Evolutionary conservation across 2,113 vertebrate genomes (phyloP).

Genomic region (Paracanthobrama guichenoti): DNA sequence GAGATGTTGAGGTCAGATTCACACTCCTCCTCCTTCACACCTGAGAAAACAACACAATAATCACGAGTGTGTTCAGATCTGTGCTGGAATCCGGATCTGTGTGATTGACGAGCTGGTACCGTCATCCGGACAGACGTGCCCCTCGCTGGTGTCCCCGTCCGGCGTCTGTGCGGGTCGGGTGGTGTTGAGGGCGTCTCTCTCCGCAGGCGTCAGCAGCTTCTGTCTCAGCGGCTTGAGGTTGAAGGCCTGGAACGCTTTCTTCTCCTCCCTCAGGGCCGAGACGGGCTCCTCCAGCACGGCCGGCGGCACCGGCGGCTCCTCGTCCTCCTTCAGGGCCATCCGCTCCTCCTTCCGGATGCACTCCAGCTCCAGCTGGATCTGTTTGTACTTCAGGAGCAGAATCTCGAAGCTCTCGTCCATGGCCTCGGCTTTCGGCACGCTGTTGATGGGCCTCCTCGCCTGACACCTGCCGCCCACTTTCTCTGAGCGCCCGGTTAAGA

Average conservation of each 20-base stretch:
- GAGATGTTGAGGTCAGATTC: conserved; percentile 45
- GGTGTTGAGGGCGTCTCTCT: conserved; percentile 79
- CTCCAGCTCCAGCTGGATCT: conserved; percentile 96
- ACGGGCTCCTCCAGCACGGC: not conserved
- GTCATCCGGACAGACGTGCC: not conserved
- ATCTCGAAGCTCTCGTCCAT: conserved; percentile 96
- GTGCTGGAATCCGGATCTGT: too few species aligned
- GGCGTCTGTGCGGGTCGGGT: conserved; percentile 54
- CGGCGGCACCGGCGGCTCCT: conserved; percentile 64
- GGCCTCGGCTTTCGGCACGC: conserved; percentile 77
- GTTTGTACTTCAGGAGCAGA: conserved; percentile 92
- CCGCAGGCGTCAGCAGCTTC: conserved; percentile 82
- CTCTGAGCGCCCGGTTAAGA: conserved; percentile 81
- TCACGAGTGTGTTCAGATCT: too few species aligned
- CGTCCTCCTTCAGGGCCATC: conserved; percentile 80
- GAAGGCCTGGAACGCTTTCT: conserved; percentile 91
- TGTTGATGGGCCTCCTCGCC: conserved; percentile 77
- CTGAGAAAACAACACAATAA: not conserved
- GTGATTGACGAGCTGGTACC: too few species aligned
- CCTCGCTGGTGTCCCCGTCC: not conserved
- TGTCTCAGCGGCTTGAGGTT: conserved; percentile 92
- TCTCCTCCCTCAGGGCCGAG: conserved; percentile 76
- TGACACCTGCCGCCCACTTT: conserved; percentile 80
- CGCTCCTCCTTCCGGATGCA: conserved; percentile 95
- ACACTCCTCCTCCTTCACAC: conserved; percentile 45